phyloP scores from a whole-genome alignment of 2,888 invertebrate species.

The Nomada hirtipes region DNA sequence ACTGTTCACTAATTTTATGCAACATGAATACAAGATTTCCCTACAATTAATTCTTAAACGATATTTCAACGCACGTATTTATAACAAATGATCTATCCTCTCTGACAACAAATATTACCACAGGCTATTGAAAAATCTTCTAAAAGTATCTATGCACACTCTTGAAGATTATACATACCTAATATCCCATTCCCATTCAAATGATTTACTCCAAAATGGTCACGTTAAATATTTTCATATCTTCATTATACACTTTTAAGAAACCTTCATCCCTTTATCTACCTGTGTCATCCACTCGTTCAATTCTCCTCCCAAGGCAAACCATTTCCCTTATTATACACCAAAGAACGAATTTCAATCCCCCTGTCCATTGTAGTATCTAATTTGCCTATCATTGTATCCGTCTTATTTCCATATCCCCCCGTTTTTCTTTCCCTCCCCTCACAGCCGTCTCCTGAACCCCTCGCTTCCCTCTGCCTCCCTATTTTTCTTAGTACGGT shows the following conservation, averaged over 20 bases:
- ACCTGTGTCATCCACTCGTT: not conserved
- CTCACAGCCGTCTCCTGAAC: not conserved
- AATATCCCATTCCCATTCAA: no score
- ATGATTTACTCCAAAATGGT: no score
- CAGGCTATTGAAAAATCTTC: no score
- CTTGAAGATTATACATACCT: no score
- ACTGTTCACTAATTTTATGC: no score
- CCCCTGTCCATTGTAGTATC: not conserved
- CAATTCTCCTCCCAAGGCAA: not conserved
- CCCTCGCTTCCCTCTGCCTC: not conserved
- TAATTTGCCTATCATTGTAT: slow-evolving; percentile 44
- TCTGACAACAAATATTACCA: no score
- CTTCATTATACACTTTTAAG: not conserved
- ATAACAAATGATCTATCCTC: no score
- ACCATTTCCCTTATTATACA: not conserved
- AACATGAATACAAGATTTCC: no score
- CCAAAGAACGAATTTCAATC: slow-evolving; percentile 4
- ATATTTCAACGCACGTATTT: no score
- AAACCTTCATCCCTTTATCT: not conserved
- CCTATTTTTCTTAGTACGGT: slow-evolving; percentile 16
- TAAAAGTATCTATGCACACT: no score
- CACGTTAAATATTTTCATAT: not conserved
- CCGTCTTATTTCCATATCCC: slow-evolving; percentile 8
- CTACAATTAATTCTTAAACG: no score
- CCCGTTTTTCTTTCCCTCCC: not conserved